Base-by-base conservation (phyloP, 2,888 invertebrate species). In the Melinaea marsaeus region DNA sequence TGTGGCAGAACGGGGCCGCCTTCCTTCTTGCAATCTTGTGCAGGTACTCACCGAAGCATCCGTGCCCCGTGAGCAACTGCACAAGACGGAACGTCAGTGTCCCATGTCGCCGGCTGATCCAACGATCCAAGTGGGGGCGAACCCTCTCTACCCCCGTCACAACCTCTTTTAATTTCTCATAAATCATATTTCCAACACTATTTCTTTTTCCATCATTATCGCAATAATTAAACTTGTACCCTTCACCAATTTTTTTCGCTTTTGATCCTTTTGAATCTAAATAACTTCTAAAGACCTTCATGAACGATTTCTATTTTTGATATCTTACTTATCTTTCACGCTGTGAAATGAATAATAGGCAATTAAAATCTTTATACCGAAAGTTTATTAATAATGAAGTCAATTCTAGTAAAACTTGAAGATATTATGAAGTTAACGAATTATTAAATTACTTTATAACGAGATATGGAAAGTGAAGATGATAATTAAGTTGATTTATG, bases 351-450 rank as follows among this genome's bases (percentile, higher is more conserved):
- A 60, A 42, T 35, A 47, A 60, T 55, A 55, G 60, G 46, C 60
- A 60, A 60, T 60, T 60, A 35, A 45, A 55, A 32, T 55, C 55
- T 60, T 60, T 55, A 55, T 60, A 35, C 55, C 32, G 51, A 51
- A 55, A 55, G 55, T 47, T 60, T 60, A 60, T 55, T 60, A 51
- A 55, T 60, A 60, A 60, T 55, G 46, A 55, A 60, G 60, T 60
- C 55, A 60, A 55, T 55, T 60, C 42, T 46, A 55, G 35, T 60
- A 46, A 56, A 56, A 42, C 56, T 55, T 37, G 46, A 55, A 55
- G 47, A 56, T 55, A 45, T 60, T 60, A 45, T 55, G 6, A 46
- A 45, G 56, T 55, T 47, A 34, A 56, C 51, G 51, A 51, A 51
- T 51, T 51, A 51, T 51, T 51, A 51, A 51, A 51, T 51, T 32